Base-by-base conservation (phyloP, 2,888 invertebrate species). In the Anagyrus pseudococci region DNA sequence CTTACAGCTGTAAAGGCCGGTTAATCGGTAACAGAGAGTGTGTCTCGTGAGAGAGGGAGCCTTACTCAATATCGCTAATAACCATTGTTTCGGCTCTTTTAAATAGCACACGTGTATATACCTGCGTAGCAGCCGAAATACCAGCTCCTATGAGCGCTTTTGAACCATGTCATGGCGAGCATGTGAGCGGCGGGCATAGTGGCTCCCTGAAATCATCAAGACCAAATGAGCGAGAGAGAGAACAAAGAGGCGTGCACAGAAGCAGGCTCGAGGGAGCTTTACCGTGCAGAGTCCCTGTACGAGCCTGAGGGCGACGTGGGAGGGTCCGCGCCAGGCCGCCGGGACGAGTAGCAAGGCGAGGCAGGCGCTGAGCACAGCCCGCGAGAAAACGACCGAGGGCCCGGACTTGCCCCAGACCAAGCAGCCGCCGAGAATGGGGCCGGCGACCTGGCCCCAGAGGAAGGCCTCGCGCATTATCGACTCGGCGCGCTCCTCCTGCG, bases 151-250 rank as follows among this genome's bases (percentile, higher is more conserved):
- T 85, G 82, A 63, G 83, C 84, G 40, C 84, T 84, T 73, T 85
- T 84, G 68, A 85, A 85, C 86, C 86, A 86, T 26, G 85, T 85
- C 68, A 85, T 85, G 64, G 85, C 86, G 22, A 86, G 74, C 84
- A 85, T 85, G 68, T 86, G 86, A 53, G 85, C 85, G 15, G 85
- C 85, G 19, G 86, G 85, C 85, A 85, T 85, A 13, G 84, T 85
- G 15, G 85, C 85, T 43, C 85, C 85, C 85, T 85, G 58, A 59
- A 60, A 60, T n/a, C n/a, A n/a, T n/a, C n/a, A n/a, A n/a, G n/a
- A n/a, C n/a, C 29, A 13, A 40, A 47, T 47, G 17, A 57, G 33
- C 41, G 22, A n/a, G n/a, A n/a, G n/a, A n/a, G n/a, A n/a, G n/a
- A n/a, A n/a, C n/a, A n/a, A 13, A 13, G 15, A 37, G 33, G 3